Evolutionary conservation across 92 coral and sea anemone genomes (phyloP).

Genomic region (Diadumene lineata): DNA sequence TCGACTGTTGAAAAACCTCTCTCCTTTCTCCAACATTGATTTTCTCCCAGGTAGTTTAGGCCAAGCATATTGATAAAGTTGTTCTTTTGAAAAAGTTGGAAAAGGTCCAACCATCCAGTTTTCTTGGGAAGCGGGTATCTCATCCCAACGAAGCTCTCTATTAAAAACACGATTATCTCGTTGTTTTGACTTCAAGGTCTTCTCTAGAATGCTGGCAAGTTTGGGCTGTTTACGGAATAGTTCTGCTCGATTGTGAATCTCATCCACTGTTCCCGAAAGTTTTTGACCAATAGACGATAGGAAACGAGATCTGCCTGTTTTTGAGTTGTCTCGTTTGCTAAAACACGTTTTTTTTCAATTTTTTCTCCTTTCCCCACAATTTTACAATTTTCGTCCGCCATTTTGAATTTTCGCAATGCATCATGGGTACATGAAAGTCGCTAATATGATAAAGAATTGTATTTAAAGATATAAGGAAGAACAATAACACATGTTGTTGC

Average conservation of each 20-base stretch:
- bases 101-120: constrained; percentile 28
- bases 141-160: constrained; percentile 12
- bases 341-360: constrained; percentile 13
- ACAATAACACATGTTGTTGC: too few species aligned
- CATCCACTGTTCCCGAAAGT: not conserved
- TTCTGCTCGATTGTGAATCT: not conserved
- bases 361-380: constrained; percentile 5
- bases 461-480: too few species aligned
- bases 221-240: constrained; percentile 1
- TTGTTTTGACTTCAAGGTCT: not conserved
- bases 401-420: constrained; percentile 2
- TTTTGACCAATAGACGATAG: not conserved
- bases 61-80: constrained; percentile 18
- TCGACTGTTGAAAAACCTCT: constrained; percentile 38
- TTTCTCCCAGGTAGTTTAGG: constrained; percentile 38
- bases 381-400: not conserved
- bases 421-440: not conserved
- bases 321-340: constrained; percentile 4
- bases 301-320: not conserved
- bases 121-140: constrained; percentile 23
- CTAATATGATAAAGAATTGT: too few species aligned
- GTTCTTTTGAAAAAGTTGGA: constrained; percentile 29
- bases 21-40: constrained; percentile 43
- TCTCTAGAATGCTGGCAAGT: constrained; percentile 27
- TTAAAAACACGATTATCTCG: constrained; percentile 16